Evolutionary conservation across 2,888 invertebrate species (phyloP), one percentile per base, ranked within the genome.

Genomic region (Polydrusus pterygomalis): DNA sequence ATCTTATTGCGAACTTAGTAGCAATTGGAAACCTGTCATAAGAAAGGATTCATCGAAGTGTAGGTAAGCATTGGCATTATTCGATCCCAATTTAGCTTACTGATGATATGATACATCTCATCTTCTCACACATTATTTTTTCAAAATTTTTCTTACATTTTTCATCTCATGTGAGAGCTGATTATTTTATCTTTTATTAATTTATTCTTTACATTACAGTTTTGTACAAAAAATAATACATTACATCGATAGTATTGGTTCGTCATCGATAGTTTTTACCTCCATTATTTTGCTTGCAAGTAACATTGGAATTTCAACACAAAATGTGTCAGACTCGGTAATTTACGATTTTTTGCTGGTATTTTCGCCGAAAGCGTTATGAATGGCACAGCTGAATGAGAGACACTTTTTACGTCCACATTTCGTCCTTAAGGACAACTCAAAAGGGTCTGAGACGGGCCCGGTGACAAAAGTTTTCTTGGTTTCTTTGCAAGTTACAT

Each of bases 381-480:
- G 77, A 77, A 77, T 77, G 74, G 70, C 47, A 47, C 74, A 74
- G 69, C 74, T 77, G 77, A 77, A 77, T 77, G 77, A 68, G 34
- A 65, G 75, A 65, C 77, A 67, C 68, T 75, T 75, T 74, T 70
- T 74, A 70, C 74, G 70, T 69, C 51, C 62, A 60, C 60, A 71
- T 71, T 63, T 71, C 63, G 71, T 60, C 77, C 74, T 77, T 64
- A 72, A 75, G 72, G 72, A 62, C 58, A 60, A 43, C 64, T 69
- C 70, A 73, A 77, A 70, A 72, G 68, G 69, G 56, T 58, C 73
- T 15, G 56, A 70, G 49, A 58, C 45, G 63, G 67, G 67, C 76
- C 70, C 54, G 70, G 77, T 77, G 77, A 77, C 77, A 77, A 77
- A 77, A 68, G 75, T 77, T 77, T 70, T 65, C 77, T 77, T 62